Percentiles rank a stretch among this genome's conserved stretches.
These are phyloP conservation scores for Cantharis flavilabris DNA, from an alignment of 2,888 invertebrate species.

Conservation along the genomic window DNA sequence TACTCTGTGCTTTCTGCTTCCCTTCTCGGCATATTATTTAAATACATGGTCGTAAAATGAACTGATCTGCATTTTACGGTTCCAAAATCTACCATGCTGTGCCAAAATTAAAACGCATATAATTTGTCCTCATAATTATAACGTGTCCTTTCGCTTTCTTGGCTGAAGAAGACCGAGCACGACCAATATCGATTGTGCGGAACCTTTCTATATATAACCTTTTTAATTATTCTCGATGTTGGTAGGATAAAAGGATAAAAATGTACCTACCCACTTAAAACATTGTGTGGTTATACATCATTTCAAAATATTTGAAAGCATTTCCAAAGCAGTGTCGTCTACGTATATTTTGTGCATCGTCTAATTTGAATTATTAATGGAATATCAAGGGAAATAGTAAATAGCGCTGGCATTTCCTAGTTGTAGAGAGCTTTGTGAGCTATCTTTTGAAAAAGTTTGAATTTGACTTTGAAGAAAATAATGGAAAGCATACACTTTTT, in stretches of 20 bases:
- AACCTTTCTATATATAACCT: not conserved
- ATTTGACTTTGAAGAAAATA: not conserved
- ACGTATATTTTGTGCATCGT: not conserved
- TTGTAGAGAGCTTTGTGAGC: not conserved
- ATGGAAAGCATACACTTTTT: not conserved
- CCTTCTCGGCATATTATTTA: constrained; percentile 26
- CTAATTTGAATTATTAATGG: constrained; percentile 3
- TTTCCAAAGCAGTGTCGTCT: not conserved
- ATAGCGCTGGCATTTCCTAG: not conserved
- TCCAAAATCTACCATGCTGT: constrained; percentile 8
- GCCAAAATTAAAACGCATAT: not conserved
- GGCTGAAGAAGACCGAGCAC: not conserved
- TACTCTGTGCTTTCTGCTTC: constrained; percentile 20
- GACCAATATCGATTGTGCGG: not conserved
- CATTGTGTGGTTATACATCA: not conserved
- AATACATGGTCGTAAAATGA: constrained; percentile 26
- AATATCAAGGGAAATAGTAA: not conserved
- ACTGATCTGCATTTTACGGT: constrained; percentile 29
- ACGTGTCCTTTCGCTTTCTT: not conserved
- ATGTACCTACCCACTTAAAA: not conserved
- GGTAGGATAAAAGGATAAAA: not conserved
- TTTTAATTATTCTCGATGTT: not conserved
- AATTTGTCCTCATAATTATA: not conserved
- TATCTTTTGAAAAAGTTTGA: not conserved
- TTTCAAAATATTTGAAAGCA: not conserved